These are phyloP conservation scores for Sthenelais limicola DNA, from an alignment of 2,888 invertebrate genomes.

Conservation along the genomic window DNA sequence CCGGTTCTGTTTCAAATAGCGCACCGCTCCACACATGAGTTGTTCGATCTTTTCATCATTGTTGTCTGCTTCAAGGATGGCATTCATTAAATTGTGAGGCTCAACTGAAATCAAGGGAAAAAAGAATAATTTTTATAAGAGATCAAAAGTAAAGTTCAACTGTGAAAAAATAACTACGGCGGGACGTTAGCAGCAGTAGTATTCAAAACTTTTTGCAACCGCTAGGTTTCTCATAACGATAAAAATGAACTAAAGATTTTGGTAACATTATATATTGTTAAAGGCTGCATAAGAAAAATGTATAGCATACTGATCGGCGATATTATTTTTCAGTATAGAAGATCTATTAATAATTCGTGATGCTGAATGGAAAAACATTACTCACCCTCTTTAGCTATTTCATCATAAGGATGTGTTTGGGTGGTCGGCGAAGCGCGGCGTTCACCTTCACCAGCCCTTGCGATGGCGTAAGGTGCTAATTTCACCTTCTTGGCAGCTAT, in stretches of 20 bases:
- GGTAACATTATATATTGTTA: too few species aligned
- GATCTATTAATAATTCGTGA: too few species aligned
- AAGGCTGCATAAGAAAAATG: too few species aligned
- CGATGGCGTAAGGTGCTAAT: constrained; percentile 65
- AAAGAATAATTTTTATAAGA: too few species aligned
- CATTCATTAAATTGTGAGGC: constrained; percentile 82
- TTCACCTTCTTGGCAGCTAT: constrained; percentile 71
- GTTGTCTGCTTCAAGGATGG: constrained; percentile 83
- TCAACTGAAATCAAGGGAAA: constrained; percentile 76
- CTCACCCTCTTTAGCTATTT: constrained; percentile 79
- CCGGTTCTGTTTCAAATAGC: constrained; percentile 82
- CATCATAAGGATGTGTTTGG: constrained; percentile 67
- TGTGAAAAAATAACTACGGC: too few species aligned
- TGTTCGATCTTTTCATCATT: constrained; percentile 83
- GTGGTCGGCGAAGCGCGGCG: constrained; percentile 59
- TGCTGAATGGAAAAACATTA: too few species aligned
- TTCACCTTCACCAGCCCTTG: constrained; percentile 47
- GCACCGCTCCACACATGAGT: constrained; percentile 91
- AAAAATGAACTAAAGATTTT: too few species aligned
- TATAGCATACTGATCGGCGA: too few species aligned
- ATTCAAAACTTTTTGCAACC: too few species aligned
- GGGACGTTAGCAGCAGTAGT: too few species aligned
- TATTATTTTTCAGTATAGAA: too few species aligned
- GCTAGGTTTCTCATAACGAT: too few species aligned
- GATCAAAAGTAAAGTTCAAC: neutral